Evolutionary conservation across 2,113 vertebrate species (phyloP), one percentile per base, ranked within the genome.

Genomic region (Neotoma lepida): DNA sequence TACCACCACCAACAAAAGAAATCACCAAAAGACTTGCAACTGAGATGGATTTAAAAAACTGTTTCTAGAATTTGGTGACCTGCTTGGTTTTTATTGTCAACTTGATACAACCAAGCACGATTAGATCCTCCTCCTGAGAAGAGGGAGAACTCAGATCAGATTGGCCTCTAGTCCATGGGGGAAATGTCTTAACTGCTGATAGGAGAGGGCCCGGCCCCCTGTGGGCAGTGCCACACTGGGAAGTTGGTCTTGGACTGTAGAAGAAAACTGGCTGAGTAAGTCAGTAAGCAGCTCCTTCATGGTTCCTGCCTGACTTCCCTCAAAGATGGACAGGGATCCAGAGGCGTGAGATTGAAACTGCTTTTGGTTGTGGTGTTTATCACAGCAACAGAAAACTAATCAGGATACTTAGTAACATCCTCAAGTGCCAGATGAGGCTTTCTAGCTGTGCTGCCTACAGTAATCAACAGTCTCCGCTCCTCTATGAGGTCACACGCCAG

Each of bases 1-100:
- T 44, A 49, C 28, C 74, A n/a, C 78, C 78, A n/a, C 20, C 5
- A 64, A 26, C 22, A 54, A 46, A 80, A 78, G 35, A 28, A 49
- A 4, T 26, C 85, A 54, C 51, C 74, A 41, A 56, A 74, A 95
- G 54, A 78, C 49, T 81, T 73, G 51, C 30, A 88, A 63, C 41
- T 61, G 88, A 88, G 20, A 90, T 1, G 76, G 39, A 77, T 13
- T 54, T 3, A 91, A n/a, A 89, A 91, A n/a, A 82, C 35, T 80
- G 35, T 88, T 94, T 90, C n/a, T 51, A 35, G 89, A 94, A 46
- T 35, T 85, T 84, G 39, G 58, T 73, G 49, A 28, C 73, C 44
- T 81, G n/a, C 51, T 61, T 82, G 39, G 80, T 41, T 61, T 41
- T 61, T 54, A 80, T 56, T 82, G 56, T 61, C n/a, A 41, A 82